Percentiles rank a stretch among this genome's conserved stretches.
phyloP scores from a whole-genome alignment of 1,140 invertebrate genomes.

The Monochamus saltuarius region DNA sequence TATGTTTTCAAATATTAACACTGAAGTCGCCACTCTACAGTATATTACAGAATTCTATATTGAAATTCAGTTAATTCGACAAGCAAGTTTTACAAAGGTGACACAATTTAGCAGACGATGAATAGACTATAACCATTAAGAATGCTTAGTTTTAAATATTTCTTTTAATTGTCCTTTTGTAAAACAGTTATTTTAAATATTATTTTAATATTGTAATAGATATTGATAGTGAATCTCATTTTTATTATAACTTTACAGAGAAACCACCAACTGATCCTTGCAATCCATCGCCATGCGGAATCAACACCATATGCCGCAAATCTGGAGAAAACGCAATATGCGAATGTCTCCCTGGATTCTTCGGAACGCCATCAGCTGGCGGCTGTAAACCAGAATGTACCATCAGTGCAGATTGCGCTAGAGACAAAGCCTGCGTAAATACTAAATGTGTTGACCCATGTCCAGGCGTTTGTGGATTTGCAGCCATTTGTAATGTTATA shows the following conservation, averaged over 20 bases:
- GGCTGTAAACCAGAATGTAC: conserved; percentile 75
- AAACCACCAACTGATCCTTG: conserved; percentile 60
- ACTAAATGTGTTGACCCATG: conserved; percentile 76
- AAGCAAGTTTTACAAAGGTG: too few relatives aligned
- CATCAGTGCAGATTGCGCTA: conserved; percentile 71
- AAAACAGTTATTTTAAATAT: background rate
- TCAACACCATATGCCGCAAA: conserved; percentile 68
- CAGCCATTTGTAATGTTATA: conserved; percentile 67
- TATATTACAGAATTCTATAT: too few relatives aligned
- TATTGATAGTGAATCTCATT: background rate
- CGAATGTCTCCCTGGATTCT: conserved; percentile 68
- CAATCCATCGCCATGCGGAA: conserved; percentile 71
- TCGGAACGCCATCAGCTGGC: conserved; percentile 57
- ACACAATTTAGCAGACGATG: too few relatives aligned
- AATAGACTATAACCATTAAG: too few relatives aligned
- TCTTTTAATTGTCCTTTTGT: too few relatives aligned
- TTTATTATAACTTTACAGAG: conserved; percentile 30
- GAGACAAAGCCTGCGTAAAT: conserved; percentile 71
- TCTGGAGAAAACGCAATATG: conserved; percentile 65
- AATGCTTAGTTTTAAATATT: too few relatives aligned
- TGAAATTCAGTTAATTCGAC: too few relatives aligned
- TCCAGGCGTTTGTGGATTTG: conserved; percentile 67
- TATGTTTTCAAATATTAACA: too few relatives aligned
- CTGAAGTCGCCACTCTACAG: too few relatives aligned
- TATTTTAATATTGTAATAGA: too few relatives aligned